Conservation (phyloP, 1,140 invertebrate genomes). For the Brevipalpus yothersi region DNA sequence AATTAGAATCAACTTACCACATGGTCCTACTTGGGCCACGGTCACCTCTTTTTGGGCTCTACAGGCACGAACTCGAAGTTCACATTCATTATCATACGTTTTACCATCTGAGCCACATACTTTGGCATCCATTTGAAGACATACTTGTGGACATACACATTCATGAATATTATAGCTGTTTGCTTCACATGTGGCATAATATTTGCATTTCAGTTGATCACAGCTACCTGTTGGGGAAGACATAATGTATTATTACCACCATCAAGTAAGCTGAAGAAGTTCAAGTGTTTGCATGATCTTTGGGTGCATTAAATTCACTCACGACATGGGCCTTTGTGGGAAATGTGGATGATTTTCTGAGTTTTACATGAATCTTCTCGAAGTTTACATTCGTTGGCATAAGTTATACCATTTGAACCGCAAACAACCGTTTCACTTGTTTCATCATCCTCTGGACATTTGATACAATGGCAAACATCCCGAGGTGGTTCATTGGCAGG, state of each 20-base stretch:
- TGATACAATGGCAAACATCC: not conserved
- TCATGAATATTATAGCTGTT: conserved; percentile 48
- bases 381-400: conserved; percentile 38
- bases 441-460: conserved; percentile 7
- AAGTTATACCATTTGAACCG: conserved; percentile 54
- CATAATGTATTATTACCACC: not conserved
- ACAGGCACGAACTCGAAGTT: conserved; percentile 23
- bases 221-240: conserved; percentile 41
- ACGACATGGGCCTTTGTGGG: not conserved
- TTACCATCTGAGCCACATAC: conserved; percentile 61
- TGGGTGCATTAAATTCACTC: not conserved
- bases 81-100: conserved; percentile 44
- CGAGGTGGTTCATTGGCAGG: not conserved
- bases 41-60: conserved; percentile 49
- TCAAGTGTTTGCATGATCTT: no score
- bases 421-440: conserved; percentile 34
- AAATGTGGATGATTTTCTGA: not conserved
- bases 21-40: conserved; percentile 49
- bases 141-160: conserved; percentile 29
- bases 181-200: conserved; percentile 52
- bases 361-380: conserved; percentile 39
- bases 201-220: conserved; percentile 57
- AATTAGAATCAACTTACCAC: conserved; percentile 42
- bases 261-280: no score
- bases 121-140: conserved; percentile 20